Base-by-base conservation (phyloP, 30 jellyfish, hydroid and myxozoan species). In the Pelagia noctiluca region DNA sequence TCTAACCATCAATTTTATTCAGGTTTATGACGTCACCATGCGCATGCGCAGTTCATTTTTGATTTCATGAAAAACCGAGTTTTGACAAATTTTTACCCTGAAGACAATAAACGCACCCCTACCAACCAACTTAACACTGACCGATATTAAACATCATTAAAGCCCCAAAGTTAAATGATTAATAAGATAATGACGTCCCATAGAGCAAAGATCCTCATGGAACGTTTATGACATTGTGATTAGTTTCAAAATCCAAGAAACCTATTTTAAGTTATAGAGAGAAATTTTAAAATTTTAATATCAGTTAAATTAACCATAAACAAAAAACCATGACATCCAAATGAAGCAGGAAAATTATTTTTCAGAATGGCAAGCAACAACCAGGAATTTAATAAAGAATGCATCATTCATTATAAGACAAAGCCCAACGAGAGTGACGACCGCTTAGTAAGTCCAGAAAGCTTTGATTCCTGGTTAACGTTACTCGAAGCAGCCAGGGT, bases 341-440 rank as follows among this genome's bases (percentile, higher is more conserved):
- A 52, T 52, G 68, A 52, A 52, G 68, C 68, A 52, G 68, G 68
- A 52, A 52, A 52, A 52, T 52, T 52, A 52, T 52, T 52, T 52
- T 52, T 52, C 68, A 52, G 68, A 52, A 52, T 52, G 68, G 68
- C 68, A 52, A 52, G 68, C 68, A 52, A 52, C 68, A 52, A 52
- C 12, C 16, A 52, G 68, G 68, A 52, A 52, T 52, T 52, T 52
- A 52, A 8, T 52, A 52, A 52, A 52, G 68, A 52, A 52, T 52
- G 68, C 68, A 52, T 52, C 68, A 52, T 52, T 52, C 68, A 52
- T 52, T 52, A 52, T 19, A 52, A 52, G 68, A 52, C 68, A 52
- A 52, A 4, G 68, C 68, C 68, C 68, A 52, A 52, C 68, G 68
- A 52, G 68, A 52, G 68, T 52, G 68, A 52, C 21, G 68, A 52